Evolutionary conservation across 2,797 vertebrate species (phyloP), one percentile per base, ranked within the genome.

Genomic region (Channallabes apus): DNA sequence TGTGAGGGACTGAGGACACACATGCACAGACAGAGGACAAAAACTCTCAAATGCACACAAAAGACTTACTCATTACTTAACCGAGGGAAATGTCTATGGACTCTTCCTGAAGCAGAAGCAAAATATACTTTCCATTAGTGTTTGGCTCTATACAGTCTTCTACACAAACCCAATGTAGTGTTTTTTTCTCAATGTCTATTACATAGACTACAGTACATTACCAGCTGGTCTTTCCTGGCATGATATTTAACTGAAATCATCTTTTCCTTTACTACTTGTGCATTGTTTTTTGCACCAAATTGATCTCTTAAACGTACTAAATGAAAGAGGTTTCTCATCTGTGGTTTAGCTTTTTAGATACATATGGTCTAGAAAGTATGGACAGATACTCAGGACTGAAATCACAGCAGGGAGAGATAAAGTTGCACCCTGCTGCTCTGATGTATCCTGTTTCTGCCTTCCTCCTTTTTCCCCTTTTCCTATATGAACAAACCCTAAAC

Each of bases 1-100:
- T 90, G 88, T 90, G 83, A 86, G 82, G 64, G 79, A 58, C 85
- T 79, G 80, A 84, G 73, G 87, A 89, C 65, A 75, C 72, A 59
- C 82, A 85, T 58, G 86, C 85, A 71, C 71, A 83, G 62, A 56
- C 61, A 72, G 46, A 77, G 83, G 82, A 83, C 78, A 82, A 80
- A 83, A 87, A 62, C 79, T 68, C 84, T 84, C 67, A 65, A 71
- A 78, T 7, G 4, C 56, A 72, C 69, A 88, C 77, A 89, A 89
- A 87, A 82, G 82, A 72, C 84, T 80, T 80, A 68, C 83, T 83
- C 86, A 87, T 84, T 76, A n/a, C 80, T 77, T 88, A 87, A 84
- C 86, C 84, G 71, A 85, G 54, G 77, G 79, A 87, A 87, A 84
- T 65, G 35, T 80, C 82, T 67, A 9, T 67, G 73, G 59, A 51